These are phyloP conservation scores for Murina feae DNA, from an alignment of 2,113 vertebrate genomes.

Conservation along the genomic window DNA sequence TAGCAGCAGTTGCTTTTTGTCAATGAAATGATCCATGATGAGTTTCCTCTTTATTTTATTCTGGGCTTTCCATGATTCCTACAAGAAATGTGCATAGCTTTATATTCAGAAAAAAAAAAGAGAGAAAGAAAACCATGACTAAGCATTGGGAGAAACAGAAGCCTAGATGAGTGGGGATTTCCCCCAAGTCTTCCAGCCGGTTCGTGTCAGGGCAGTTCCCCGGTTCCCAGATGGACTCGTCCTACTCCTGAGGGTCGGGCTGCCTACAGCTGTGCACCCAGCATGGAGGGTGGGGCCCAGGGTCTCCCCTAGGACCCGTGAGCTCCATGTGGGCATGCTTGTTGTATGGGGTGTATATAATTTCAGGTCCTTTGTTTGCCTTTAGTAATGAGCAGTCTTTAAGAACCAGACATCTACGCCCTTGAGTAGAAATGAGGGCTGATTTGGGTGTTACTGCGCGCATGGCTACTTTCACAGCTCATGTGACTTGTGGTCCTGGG, in stretches of 20 bases:
- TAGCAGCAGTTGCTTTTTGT: neutral
- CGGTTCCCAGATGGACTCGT: rapidly evolving
- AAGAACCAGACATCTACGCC: neutral
- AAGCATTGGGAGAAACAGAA: neutral
- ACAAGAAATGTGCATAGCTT: neutral
- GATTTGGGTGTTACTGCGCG: neutral
- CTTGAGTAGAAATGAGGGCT: neutral
- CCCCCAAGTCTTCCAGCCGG: neutral
- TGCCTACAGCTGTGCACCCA: neutral
- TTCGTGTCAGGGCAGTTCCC: neutral
- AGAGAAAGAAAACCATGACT: too few species aligned
- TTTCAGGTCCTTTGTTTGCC: neutral
- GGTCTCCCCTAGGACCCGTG: neutral
- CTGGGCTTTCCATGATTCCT: neutral
- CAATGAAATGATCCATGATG: neutral
- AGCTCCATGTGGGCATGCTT: neutral
- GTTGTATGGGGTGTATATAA: neutral
- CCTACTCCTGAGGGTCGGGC: neutral
- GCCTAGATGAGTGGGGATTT: neutral
- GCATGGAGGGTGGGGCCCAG: rapidly evolving
- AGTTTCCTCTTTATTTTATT: neutral
- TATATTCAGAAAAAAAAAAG: neutral
- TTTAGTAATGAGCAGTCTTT: neutral
- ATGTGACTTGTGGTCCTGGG: neutral
- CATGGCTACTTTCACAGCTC: neutral